Evolutionary conservation across 2,113 vertebrate species (phyloP), one percentile per base, ranked within the genome.

Genomic region (Illadopsis cleaveri): DNA sequence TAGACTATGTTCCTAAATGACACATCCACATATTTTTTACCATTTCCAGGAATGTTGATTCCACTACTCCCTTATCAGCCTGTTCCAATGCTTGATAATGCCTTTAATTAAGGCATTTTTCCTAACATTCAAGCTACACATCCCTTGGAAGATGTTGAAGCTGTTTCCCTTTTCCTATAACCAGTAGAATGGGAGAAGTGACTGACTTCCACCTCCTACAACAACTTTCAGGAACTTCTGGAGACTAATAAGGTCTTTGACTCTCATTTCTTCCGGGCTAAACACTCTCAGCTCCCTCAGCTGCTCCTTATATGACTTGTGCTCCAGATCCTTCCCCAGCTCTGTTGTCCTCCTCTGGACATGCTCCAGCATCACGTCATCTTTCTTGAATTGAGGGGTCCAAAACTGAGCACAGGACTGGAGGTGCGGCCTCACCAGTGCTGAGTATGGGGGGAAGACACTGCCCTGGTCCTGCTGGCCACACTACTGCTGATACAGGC

Each of bases 281-380:
- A 66, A 17, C 51, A 50, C 14, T 15, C 42, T 42, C 42, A 42
- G 42, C 42, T 42, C 0, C 9, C 16, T 3, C 42, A 30, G 30
- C 60, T 66, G 24, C 44, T 66, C 31, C 44, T 66, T 16, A 27
- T 2, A 25, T 13, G 7, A 16, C 21, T 17, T 58, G 4, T 38
- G 14, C 23, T 57, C 16, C 21, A 42, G 70, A 30, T 5, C 15
- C 35, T 40, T 30, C 35, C 11, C 10, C 20, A 42, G 20, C 42
- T 48, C 61, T 12, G 11, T 31, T 30, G 24, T 6, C 16, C 20
- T 31, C 31, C 24, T 35, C 31, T 48, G 60, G n/a, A 42, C 8
- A 2, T 0, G 0, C 16, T 57, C 30, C 24, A 57, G 12, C 20
- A 15, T 0, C 8, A 42, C 42, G 16, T 16, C 16, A 6, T 42